These are phyloP conservation scores for Aphelenchoides avenae DNA, from an alignment of 1,140 invertebrate genomes.

Conservation along the genomic window DNA sequence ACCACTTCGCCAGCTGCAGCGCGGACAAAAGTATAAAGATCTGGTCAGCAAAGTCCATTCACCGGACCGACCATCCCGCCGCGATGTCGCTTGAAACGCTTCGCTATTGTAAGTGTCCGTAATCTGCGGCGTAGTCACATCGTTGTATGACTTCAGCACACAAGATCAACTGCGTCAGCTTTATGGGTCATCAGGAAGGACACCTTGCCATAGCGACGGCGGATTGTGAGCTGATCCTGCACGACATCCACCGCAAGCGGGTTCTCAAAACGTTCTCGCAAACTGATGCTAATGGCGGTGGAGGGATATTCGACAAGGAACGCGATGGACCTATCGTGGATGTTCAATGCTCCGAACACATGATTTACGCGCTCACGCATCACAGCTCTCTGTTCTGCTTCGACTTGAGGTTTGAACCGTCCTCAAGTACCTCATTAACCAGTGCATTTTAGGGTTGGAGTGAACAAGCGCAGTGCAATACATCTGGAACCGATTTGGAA, in stretches of 20 bases:
- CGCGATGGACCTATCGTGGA: conserved; percentile 27
- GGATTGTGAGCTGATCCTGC: conserved; percentile 26
- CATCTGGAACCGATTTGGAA: conserved; percentile 32
- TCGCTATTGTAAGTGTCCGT: conserved; percentile 36
- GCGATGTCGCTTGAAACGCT: conserved; percentile 31
- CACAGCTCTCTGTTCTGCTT: conserved; percentile 37
- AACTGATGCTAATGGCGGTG: no score
- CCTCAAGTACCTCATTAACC: background rate
- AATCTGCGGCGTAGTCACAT: background rate
- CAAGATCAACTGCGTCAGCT: conserved; percentile 36
- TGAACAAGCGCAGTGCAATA: conserved; percentile 29
- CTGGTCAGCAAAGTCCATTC: conserved; percentile 25
- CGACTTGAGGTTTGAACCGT: conserved; percentile 23
- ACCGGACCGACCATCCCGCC: conserved; percentile 22
- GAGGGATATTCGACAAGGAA: conserved; percentile 32
- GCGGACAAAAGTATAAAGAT: conserved; percentile 37
- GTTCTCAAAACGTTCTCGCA: conserved; percentile 27
- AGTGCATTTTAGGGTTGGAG: conserved; percentile 16
- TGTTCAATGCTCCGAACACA: conserved; percentile 31
- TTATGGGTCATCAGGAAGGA: conserved; percentile 26
- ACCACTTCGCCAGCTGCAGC: conserved; percentile 32
- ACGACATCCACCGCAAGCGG: conserved; percentile 29
- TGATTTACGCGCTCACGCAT: conserved; percentile 48
- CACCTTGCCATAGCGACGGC: conserved; percentile 35
- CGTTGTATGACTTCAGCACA: conserved; percentile 22